phyloP scores from a whole-genome alignment of 2,113 vertebrate species.

The Riparia riparia region DNA sequence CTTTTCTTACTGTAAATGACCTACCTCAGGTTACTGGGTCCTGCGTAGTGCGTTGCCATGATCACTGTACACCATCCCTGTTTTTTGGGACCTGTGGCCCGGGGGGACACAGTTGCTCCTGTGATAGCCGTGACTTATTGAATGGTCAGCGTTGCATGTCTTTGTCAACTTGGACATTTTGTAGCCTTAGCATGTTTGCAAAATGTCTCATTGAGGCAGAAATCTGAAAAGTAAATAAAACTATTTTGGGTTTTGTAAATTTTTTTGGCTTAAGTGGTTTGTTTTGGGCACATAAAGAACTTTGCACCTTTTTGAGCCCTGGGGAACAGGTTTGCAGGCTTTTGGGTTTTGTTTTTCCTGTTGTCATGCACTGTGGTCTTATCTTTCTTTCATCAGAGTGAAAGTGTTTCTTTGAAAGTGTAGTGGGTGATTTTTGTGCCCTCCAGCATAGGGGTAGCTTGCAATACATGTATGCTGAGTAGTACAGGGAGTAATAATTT shows the following conservation, averaged over 20 bases:
- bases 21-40: conserved; percentile 82
- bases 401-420: background rate
- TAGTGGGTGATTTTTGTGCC: background rate
- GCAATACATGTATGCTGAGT: background rate
- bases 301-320: background rate
- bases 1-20: conserved; percentile 82
- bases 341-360: background rate
- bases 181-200: conserved; percentile 91
- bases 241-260: conserved; percentile 86
- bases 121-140: conserved; percentile 57
- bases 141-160: conserved; percentile 80
- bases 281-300: background rate
- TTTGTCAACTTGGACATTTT: conserved; percentile 82
- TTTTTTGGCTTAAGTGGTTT: conserved; percentile 55
- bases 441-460: background rate
- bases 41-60: conserved; percentile 61
- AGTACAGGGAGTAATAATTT: background rate
- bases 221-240: conserved; percentile 84
- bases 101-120: conserved; percentile 65
- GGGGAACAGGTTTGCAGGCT: background rate
- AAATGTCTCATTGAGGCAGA: conserved; percentile 82
- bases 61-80: conserved; percentile 57
- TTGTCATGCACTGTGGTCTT: rapidly evolving
- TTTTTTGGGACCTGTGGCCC: conserved; percentile 65
- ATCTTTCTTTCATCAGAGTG: background rate